A percentile compares a stretch with the other conserved stretches of the same genome.
Conservation (phyloP, 2,888 invertebrate genomes). For the Apodemia mormo region DNA sequence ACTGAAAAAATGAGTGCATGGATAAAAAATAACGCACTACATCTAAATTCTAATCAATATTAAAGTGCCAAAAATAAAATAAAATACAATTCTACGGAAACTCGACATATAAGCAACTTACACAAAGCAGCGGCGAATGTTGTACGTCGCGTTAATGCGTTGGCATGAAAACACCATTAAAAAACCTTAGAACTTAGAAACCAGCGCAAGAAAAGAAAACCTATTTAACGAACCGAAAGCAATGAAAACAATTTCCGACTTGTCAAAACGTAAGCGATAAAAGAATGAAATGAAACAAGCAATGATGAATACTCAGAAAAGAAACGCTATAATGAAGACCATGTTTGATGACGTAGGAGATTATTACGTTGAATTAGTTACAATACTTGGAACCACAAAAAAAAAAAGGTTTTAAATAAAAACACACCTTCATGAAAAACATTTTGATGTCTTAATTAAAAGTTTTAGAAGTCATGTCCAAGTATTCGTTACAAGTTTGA, state of each 20-base stretch:
- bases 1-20: constrained; percentile 73
- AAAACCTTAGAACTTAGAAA: constrained; percentile 71
- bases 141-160: constrained; percentile 65
- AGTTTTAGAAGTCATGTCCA: constrained; percentile 6
- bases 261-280: constrained; percentile 48
- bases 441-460: constrained; percentile 20
- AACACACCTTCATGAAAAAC: constrained; percentile 3
- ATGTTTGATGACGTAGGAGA: not conserved
- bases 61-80: constrained; percentile 68
- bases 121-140: constrained; percentile 72
- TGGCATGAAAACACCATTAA: constrained; percentile 75
- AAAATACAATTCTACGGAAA: constrained; percentile 45
- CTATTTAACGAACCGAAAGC: constrained; percentile 59
- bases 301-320: constrained; percentile 37
- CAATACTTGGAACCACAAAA: constrained; percentile 6
- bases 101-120: constrained; percentile 66
- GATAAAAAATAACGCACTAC: constrained; percentile 64
- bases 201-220: constrained; percentile 62
- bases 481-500: constrained; percentile 20
- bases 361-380: not conserved
- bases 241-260: constrained; percentile 47
- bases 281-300: constrained; percentile 43
- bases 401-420: not conserved
- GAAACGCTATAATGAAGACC: constrained; percentile 22
- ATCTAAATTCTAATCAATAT: constrained; percentile 55